Conservation (phyloP, 2,888 invertebrate genomes). For the Hirtodrosophila histrioides region DNA sequence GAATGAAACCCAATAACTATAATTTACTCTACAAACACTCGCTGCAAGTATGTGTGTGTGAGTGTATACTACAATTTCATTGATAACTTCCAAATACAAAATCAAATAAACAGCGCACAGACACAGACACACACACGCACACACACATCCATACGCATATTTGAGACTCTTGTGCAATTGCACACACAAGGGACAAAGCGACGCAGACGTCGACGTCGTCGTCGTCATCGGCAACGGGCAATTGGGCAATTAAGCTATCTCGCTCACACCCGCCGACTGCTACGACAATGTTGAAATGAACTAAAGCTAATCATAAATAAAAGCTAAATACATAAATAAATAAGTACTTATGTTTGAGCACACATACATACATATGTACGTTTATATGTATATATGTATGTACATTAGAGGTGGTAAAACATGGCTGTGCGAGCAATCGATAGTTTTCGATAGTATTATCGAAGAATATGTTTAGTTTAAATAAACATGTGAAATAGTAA, state of each 20-base stretch:
- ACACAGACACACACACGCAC: slow-evolving; percentile 5
- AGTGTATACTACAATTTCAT: slow-evolving; percentile 59
- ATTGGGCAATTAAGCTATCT: slow-evolving; percentile 43
- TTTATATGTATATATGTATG: no score
- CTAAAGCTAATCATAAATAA: slow-evolving; percentile 52
- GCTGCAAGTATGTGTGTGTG: slow-evolving; percentile 16
- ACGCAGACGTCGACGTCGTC: slow-evolving; percentile 12
- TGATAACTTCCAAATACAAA: slow-evolving; percentile 70
- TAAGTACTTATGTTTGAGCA: slow-evolving; percentile 6
- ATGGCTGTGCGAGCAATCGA: no score
- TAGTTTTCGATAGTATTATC: no score
- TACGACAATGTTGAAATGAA: slow-evolving; percentile 24
- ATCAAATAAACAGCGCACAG: slow-evolving; percentile 53
- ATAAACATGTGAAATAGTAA: no score
- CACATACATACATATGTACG: no score
- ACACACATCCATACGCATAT: slow-evolving; percentile 1
- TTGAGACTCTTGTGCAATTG: slow-evolving; percentile 52
- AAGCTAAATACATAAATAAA: slow-evolving; percentile 48
- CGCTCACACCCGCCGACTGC: slow-evolving; percentile 19
- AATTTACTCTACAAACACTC: slow-evolving; percentile 37
- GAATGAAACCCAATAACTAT: slow-evolving; percentile 62
- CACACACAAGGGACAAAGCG: slow-evolving; percentile 22
- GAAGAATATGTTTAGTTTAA: no score
- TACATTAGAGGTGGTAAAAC: no score
- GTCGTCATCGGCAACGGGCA: slow-evolving; percentile 6